Percentiles rank a stretch among this genome's conserved stretches.
Conservation (phyloP, 2,888 invertebrate genomes). For the Microplitis deprimator region DNA sequence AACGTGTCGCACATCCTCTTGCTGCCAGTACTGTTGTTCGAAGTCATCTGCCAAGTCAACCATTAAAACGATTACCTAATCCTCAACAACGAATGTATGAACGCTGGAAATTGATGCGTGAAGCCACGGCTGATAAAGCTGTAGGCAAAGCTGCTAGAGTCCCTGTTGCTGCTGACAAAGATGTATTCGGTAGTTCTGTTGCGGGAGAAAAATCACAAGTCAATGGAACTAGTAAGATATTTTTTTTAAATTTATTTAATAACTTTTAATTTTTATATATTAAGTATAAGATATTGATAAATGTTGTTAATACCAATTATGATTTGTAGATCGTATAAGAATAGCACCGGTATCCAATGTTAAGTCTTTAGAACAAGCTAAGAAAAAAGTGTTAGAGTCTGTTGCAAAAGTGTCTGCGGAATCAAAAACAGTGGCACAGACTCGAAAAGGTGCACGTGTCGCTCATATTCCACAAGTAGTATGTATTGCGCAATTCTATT, state of each 20-base stretch:
- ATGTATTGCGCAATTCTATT: slow-evolving; percentile 42
- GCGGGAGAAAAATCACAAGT: slow-evolving; percentile 48
- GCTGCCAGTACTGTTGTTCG: slow-evolving; percentile 57
- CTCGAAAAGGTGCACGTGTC: slow-evolving; percentile 78
- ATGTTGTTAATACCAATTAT: slow-evolving; percentile 8
- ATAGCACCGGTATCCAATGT: slow-evolving; percentile 88
- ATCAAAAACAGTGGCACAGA: slow-evolving; percentile 77
- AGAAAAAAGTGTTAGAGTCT: slow-evolving; percentile 76
- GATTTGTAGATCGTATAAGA: slow-evolving; percentile 70
- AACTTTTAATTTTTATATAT: not conserved
- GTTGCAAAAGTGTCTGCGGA: slow-evolving; percentile 60
- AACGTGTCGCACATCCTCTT: slow-evolving; percentile 81
- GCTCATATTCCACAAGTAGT: slow-evolving; percentile 78
- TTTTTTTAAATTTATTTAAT: not conserved
- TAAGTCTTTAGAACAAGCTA: slow-evolving; percentile 79
- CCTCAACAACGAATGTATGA: slow-evolving; percentile 67
- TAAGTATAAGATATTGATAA: not conserved
- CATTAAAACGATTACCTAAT: slow-evolving; percentile 56
- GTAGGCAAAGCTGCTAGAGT: slow-evolving; percentile 49
- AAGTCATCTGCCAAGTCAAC: slow-evolving; percentile 57
- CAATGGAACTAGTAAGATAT: slow-evolving; percentile 62
- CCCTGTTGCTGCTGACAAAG: slow-evolving; percentile 8
- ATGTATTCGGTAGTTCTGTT: not conserved
- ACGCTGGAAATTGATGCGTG: slow-evolving; percentile 65
- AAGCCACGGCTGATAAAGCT: slow-evolving; percentile 59